A percentile compares a stretch with the other conserved stretches of the same genome.
phyloP scores from a whole-genome alignment of 2,888 invertebrate species.

The Phytoseiulus persimilis region DNA sequence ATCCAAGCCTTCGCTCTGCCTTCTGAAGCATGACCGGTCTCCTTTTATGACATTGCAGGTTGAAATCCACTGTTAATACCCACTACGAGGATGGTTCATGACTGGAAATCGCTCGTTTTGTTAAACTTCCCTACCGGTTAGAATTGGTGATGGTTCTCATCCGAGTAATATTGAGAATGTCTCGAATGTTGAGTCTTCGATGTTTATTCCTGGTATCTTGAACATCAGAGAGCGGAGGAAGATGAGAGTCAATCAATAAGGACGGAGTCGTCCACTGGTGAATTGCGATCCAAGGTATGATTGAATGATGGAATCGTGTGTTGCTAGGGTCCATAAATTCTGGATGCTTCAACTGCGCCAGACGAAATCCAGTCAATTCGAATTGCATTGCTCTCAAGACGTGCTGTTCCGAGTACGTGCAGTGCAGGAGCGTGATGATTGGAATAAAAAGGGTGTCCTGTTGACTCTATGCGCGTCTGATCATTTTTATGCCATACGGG shows the following conservation, averaged over 20 bases:
- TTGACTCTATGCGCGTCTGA: too few relatives aligned
- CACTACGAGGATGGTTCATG: background rate
- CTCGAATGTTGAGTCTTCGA: background rate
- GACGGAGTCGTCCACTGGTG: background rate
- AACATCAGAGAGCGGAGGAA: background rate
- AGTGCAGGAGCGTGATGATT: too few relatives aligned
- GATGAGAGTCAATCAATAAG: background rate
- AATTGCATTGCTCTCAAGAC: background rate
- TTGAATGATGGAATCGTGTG: background rate
- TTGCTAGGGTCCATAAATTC: background rate
- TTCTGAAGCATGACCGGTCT: background rate
- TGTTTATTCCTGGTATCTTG: background rate
- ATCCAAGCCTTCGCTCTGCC: background rate
- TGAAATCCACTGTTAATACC: background rate
- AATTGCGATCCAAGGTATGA: background rate
- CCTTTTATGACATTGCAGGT: background rate
- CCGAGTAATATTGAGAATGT: background rate
- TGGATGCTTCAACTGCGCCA: background rate
- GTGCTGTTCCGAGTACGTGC: too few relatives aligned
- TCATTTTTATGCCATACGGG: too few relatives aligned
- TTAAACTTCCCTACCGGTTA: background rate
- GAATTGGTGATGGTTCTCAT: background rate
- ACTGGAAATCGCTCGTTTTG: background rate
- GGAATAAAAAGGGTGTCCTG: too few relatives aligned
- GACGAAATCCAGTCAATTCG: background rate